Evolutionary conservation across 2,797 vertebrate species (phyloP), one percentile per base, ranked within the genome.

Genomic region (Acropternis orthonyx): DNA sequence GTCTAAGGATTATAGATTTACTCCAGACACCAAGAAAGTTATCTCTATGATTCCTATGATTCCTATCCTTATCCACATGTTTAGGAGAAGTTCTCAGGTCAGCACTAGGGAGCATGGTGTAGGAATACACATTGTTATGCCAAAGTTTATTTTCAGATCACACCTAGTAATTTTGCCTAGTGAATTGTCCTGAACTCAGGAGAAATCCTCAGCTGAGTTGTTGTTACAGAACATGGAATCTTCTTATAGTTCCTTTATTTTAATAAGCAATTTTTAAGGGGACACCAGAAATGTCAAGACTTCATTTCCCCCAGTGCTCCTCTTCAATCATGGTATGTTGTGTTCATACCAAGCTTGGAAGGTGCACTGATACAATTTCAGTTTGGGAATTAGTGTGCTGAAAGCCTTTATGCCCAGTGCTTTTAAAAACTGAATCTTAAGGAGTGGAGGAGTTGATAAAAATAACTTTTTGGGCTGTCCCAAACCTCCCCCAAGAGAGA

Each of bases 21-120:
- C 65, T 75, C 24, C 1, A 1, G 6, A 54, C 67, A 14, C 9
- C n/a, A 56, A 48, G 5, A 30, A 89, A 85, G 9, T 32, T 7
- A 63, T 20, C 0, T 3, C 5, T 48, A 3, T 36, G 5, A 74
- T 82, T 83, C 7, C 7, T 52, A 4, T 43, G 6, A 71, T 82
- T 85, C 13, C 4, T 58, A 12, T 32, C 13, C 18, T 63, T 55
- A 66, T 32, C 12, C 9, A n/a, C 1, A 6, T 52, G 5, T 24
- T 81, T 48, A 63, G 14, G 27, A 68, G 18, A 59, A n/a, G 16
- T 71, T 69, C 10, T 14, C n/a, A 71, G 44, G 34, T 66, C 39
- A 81, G 30, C 9, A 27, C 3, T 65, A 37, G 0, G 0, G 4
- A 63, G 6, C 5, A 4, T 26, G 3, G 6, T 73, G 22, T 16